Evolutionary conservation across 2,113 vertebrate genomes (phyloP).

Genomic region (Megatriorchis doriae): DNA sequence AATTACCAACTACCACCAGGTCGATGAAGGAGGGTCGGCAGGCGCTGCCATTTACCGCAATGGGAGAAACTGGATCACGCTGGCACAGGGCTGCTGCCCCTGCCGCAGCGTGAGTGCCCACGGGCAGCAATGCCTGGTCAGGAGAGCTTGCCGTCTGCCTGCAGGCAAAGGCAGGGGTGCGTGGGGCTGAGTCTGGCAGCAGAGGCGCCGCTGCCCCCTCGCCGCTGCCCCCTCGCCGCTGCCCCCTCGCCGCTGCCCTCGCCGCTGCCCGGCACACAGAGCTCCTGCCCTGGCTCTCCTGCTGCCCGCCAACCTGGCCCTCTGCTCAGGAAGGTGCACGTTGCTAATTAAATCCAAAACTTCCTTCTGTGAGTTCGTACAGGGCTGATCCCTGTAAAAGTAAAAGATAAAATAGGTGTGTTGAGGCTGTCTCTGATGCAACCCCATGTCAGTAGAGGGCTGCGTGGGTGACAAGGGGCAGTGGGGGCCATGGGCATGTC

Average conservation of each 20-base stretch:
- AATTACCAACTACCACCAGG: not conserved
- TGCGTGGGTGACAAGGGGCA: not conserved
- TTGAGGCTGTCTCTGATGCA: rapidly evolving
- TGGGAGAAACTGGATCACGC: not conserved
- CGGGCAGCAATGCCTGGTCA: not conserved
- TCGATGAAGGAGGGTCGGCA: not conserved
- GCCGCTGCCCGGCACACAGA: no score
- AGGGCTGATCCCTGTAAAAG: not conserved
- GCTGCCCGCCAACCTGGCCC: not conserved
- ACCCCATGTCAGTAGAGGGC: rapidly evolving
- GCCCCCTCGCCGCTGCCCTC: no score
- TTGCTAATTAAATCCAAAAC: no score
- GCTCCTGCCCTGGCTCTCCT: not conserved
- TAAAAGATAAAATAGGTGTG: no score
- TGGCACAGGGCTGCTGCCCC: not conserved
- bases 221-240: no score
- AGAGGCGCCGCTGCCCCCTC: no score
- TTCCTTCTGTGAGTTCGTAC: not conserved
- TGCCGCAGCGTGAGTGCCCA: not conserved
- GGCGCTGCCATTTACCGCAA: not conserved
- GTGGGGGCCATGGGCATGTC: rapidly evolving
- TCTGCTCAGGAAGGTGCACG: not conserved
- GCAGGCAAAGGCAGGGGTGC: not conserved
- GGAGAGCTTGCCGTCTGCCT: not conserved
- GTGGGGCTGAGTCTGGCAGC: not conserved